Base-by-base conservation (phyloP, 2,797 vertebrate genomes). In the Dendrocincla tyrannina region DNA sequence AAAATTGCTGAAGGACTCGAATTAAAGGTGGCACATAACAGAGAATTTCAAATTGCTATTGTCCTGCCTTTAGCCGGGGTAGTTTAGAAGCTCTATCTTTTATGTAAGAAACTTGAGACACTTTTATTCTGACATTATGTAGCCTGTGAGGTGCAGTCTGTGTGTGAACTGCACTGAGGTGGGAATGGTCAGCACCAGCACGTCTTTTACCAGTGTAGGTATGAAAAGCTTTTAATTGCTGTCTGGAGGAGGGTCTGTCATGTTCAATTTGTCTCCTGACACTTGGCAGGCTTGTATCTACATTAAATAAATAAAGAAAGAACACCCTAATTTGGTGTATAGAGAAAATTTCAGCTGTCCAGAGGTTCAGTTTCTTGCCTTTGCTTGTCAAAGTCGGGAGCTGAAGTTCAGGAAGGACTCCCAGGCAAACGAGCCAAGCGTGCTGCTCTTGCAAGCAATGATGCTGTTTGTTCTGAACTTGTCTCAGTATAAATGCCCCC, bases 41-140 rank as follows among this genome's bases (percentile, higher is more conserved):
- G 53, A 79, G 58, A 93, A 78, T 60, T 53, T 18, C n/a, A 75
- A 85, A 81, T 50, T 64, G 39, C 63, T 67, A 1, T 41, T 84
- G 70, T n/a, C 55, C 44, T 88, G 53, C 44, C 63, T 72, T 55
- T 91, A 60, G 78, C 32, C 17, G 11, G 75, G 67, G 30, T 79
- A 66, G 44, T 32, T 70, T 24, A 55, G 63, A 62, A 83, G 37
- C 30, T 62, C 46, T 67, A 69, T 75, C 24, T 75, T 28, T 62
- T 3, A 10, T 1, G 2, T 20, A 3, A 41, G 39, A 35, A 15
- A 19, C 37, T 52, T 0, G 0, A 62, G 55, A 49, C 5, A 3
- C 41, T 76, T 74, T 56, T 46, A 17, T 28, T 72, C 42, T 88
- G 67, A 52, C 18, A 2, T 39, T 20, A 7, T 25, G 33, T 19